Percentiles rank a stretch among this genome's conserved stretches.
phyloP scores from a whole-genome alignment of 2,113 vertebrate species.

The Butastur rufipennis region DNA sequence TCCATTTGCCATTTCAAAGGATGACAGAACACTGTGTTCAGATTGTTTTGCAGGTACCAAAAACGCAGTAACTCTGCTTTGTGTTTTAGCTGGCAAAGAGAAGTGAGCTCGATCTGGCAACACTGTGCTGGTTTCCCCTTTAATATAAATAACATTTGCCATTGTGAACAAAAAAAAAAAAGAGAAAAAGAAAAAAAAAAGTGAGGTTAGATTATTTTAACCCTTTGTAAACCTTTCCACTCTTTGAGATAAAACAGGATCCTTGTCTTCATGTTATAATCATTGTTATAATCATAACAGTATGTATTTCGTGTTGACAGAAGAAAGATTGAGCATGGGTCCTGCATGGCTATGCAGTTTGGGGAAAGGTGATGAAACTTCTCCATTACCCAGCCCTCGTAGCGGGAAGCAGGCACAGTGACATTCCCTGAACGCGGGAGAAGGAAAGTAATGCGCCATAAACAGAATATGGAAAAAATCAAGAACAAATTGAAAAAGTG shows the following conservation, averaged over 20 bases:
- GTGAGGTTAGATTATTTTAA: constrained; percentile 67
- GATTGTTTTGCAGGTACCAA: constrained; percentile 73
- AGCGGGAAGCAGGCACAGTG: background rate
- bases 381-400: constrained; percentile 16
- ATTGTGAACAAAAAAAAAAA: background rate
- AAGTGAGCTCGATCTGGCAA: constrained; percentile 61
- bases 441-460: background rate
- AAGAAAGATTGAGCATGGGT: constrained; percentile 20
- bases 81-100: constrained; percentile 72
- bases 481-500: background rate
- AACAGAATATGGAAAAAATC: constrained; percentile 9
- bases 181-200: background rate
- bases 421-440: background rate
- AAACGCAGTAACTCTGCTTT: constrained; percentile 70
- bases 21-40: constrained; percentile 66
- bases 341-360: background rate
- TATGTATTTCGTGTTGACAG: constrained; percentile 28
- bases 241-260: constrained; percentile 55
- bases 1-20: constrained; percentile 79
- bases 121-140: constrained; percentile 37
- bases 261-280: constrained; percentile 41
- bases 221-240: constrained; percentile 55
- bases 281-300: constrained; percentile 42
- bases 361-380: constrained; percentile 51
- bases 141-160: constrained; percentile 73